phyloP scores from a whole-genome alignment of 2,888 invertebrate species.

The Ophioninae sp. region DNA sequence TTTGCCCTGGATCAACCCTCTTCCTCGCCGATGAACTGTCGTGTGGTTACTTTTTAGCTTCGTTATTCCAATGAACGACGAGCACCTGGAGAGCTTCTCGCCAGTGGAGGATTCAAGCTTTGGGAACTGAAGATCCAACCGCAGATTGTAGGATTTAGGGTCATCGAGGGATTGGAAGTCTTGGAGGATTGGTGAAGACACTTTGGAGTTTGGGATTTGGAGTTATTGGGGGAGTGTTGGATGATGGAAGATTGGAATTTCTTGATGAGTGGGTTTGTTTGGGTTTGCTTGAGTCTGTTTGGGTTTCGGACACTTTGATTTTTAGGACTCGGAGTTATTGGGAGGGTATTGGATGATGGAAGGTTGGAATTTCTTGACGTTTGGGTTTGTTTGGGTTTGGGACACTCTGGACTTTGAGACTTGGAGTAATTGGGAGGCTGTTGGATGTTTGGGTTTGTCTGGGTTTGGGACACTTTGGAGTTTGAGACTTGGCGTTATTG shows the following conservation, averaged over 20 bases:
- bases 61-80: conserved; percentile 19
- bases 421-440: no score
- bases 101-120: neutral
- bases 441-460: no score
- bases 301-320: no score
- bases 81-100: neutral
- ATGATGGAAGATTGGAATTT: neutral
- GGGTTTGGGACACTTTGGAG: no score
- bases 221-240: neutral
- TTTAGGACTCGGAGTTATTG: no score
- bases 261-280: neutral
- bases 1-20: conserved; percentile 42
- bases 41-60: conserved; percentile 57
- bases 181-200: neutral
- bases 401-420: no score
- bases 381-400: neutral
- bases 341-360: no score
- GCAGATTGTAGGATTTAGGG: neutral
- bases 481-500: no score
- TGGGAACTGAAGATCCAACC: neutral
- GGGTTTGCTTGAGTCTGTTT: no score
- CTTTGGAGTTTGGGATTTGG: neutral
- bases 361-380: neutral
- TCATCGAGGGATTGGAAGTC: neutral
- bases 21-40: conserved; percentile 42